phyloP scores from a whole-genome alignment of 2,797 vertebrate genomes.

The Dendrocincla tyrannina region DNA sequence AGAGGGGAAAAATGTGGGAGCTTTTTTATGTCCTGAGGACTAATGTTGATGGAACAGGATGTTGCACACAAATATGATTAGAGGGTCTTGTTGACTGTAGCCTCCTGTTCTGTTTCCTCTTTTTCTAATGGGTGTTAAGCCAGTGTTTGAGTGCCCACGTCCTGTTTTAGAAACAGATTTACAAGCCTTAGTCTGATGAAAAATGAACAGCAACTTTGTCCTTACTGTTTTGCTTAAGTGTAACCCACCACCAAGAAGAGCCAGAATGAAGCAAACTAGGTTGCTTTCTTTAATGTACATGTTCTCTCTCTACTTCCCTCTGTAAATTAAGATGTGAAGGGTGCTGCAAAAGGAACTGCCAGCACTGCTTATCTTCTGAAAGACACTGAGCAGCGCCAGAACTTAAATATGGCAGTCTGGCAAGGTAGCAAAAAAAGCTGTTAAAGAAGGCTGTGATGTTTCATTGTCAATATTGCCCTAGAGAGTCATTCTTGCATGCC shows the following conservation, averaged over 20 bases:
- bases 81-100: neutral
- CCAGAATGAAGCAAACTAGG: neutral
- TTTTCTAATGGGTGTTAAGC: neutral
- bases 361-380: neutral
- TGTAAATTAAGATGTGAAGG: neutral
- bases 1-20: neutral
- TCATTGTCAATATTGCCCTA: conserved; percentile 9
- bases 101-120: neutral
- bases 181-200: neutral
- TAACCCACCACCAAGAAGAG: neutral
- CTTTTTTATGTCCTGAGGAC: neutral
- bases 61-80: neutral
- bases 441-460: conserved; percentile 13
- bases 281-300: neutral
- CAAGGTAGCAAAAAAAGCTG: conserved; percentile 29
- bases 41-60: neutral
- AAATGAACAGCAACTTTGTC: neutral
- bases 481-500: neutral
- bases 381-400: neutral
- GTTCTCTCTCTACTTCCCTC: neutral
- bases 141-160: neutral
- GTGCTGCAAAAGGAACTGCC: neutral
- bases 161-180: neutral
- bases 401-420: neutral
- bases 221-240: neutral